Percentiles rank a stretch among this genome's conserved stretches.
Conservation (phyloP, 2,113 vertebrate genomes). For the Phyllopteryx taeniolatus region DNA sequence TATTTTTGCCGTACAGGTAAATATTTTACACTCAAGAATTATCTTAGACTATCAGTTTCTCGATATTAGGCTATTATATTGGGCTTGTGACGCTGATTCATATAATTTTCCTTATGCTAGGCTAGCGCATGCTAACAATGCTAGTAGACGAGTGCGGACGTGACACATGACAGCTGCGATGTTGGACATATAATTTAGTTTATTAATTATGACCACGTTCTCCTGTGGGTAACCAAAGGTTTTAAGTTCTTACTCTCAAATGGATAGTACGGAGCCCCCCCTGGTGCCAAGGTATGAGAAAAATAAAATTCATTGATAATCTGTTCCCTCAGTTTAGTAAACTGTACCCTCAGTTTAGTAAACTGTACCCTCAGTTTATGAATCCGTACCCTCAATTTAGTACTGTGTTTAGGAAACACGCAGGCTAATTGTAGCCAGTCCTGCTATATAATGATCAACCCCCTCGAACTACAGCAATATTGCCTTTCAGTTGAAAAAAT, state of each 20-base stretch:
- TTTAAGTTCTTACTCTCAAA: not conserved
- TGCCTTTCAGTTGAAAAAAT: too few relatives aligned
- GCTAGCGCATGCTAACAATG: conserved; percentile 40
- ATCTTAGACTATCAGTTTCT: not conserved
- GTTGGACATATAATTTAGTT: not conserved
- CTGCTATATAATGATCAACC: too few relatives aligned
- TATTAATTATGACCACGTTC: not conserved
- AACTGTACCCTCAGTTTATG: too few relatives aligned
- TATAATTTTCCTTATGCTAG: conserved; percentile 18
- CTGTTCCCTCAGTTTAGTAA: too few relatives aligned
- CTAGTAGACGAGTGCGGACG: conserved; percentile 40
- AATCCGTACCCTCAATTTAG: too few relatives aligned
- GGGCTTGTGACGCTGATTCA: conserved; percentile 35
- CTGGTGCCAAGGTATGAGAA: too few relatives aligned
- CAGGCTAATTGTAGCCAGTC: too few relatives aligned
- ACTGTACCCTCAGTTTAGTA: too few relatives aligned
- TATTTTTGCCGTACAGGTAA: conserved; percentile 38
- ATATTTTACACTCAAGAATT: accelerated
- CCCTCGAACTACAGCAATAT: too few relatives aligned
- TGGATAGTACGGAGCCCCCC: too few relatives aligned
- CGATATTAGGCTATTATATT: not conserved
- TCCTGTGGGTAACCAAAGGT: not conserved
- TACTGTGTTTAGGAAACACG: too few relatives aligned
- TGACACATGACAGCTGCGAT: conserved; percentile 26
- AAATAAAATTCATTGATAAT: too few relatives aligned